Percentiles rank a stretch among this genome's conserved stretches.
These are phyloP conservation scores for Scaptomyza graminum DNA, from an alignment of 1,140 invertebrate species.

Conservation along the genomic window DNA sequence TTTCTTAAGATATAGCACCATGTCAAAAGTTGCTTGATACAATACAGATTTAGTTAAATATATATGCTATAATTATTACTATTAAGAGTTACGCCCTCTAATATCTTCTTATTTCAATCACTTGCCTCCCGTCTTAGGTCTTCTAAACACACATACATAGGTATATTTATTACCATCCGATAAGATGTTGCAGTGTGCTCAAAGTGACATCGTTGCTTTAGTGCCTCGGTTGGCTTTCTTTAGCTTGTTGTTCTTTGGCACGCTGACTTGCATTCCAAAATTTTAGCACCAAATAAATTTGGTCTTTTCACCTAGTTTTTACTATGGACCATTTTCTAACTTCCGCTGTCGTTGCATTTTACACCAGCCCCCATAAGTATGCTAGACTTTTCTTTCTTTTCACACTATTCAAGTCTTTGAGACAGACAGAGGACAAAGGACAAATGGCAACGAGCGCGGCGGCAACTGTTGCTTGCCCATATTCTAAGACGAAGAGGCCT, in stretches of 20 bases:
- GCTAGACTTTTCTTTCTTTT: constrained; percentile 46
- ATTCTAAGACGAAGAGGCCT: background rate
- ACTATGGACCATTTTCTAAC: constrained; percentile 21
- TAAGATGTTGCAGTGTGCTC: background rate
- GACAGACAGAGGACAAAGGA: constrained; percentile 6
- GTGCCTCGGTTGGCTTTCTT: background rate
- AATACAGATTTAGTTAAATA: too few species aligned
- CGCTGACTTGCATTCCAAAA: constrained; percentile 24
- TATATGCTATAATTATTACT: too few species aligned
- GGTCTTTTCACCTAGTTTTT: constrained; percentile 66
- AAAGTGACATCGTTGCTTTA: background rate
- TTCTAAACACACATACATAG: too few species aligned
- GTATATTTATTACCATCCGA: constrained; percentile 1
- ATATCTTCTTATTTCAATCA: too few species aligned
- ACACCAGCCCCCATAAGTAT: constrained; percentile 44
- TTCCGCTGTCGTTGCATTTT: constrained; percentile 51
- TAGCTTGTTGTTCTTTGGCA: constrained; percentile 15
- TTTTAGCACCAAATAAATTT: constrained; percentile 38
- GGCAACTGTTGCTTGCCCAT: constrained; percentile 46
- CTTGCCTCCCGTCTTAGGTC: background rate
- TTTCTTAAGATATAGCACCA: too few species aligned
- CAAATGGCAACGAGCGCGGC: background rate
- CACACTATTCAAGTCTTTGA: constrained; percentile 18
- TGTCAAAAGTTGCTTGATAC: too few species aligned
- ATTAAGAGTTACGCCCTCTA: too few species aligned